Percentiles rank a stretch among this genome's conserved stretches.
These are phyloP conservation scores for Teinopalpus imperialis DNA, from an alignment of 2,888 invertebrate species.

Conservation along the genomic window DNA sequence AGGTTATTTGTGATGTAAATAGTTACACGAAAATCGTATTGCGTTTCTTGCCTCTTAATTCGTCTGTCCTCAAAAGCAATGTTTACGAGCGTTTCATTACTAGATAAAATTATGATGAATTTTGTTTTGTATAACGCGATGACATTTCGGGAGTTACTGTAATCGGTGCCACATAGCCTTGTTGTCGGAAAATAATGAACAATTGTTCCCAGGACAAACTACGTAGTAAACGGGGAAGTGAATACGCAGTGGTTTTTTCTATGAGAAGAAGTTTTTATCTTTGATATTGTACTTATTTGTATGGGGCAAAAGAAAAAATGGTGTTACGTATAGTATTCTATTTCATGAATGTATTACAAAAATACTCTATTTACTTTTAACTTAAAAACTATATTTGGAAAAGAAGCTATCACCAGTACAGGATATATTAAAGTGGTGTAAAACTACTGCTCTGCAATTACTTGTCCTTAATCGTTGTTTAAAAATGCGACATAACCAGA, in stretches of 20 bases:
- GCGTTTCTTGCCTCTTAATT: conserved; percentile 15
- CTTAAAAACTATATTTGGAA: no score
- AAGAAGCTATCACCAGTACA: no score
- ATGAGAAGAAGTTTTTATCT: neutral
- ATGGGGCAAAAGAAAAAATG: no score
- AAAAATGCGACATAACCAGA: no score
- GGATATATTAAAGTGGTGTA: no score
- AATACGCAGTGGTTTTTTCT: conserved; percentile 8
- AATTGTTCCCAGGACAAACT: conserved; percentile 39
- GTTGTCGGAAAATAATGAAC: conserved; percentile 44
- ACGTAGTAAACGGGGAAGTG: conserved; percentile 10
- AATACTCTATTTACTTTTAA: no score
- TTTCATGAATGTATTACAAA: no score
- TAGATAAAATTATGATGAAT: conserved; percentile 6
- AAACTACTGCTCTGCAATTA: no score
- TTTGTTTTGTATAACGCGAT: conserved; percentile 3
- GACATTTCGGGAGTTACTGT: conserved; percentile 6
- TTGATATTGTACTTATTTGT: no score
- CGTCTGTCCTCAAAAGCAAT: conserved; percentile 14
- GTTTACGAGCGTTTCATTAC: conserved; percentile 13
- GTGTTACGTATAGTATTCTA: no score
- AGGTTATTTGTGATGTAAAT: conserved; percentile 24
- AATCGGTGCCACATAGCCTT: conserved; percentile 35
- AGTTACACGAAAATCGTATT: conserved; percentile 19
- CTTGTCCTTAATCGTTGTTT: no score